These are phyloP conservation scores for Apocrypta bakeri DNA, from an alignment of 1,140 invertebrate species.

Conservation along the genomic window DNA sequence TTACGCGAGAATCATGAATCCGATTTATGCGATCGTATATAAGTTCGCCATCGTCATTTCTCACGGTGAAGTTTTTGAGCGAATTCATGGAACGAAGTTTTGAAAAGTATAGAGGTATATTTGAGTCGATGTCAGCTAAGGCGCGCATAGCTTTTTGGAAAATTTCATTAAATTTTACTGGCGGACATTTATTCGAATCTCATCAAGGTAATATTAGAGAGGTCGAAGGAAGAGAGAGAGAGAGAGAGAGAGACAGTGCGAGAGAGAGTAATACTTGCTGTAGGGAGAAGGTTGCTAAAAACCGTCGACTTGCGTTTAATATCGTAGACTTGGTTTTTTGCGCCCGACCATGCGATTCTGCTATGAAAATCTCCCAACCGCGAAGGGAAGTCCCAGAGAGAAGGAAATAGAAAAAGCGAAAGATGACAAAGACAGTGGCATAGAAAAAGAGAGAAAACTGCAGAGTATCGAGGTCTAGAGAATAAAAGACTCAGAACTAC, in stretches of 20 bases:
- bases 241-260: too few relatives aligned
- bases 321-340: neutral
- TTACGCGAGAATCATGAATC: too few relatives aligned
- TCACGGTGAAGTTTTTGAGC: neutral
- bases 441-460: neutral
- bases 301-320: neutral
- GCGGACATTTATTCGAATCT: too few relatives aligned
- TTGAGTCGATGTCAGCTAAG: neutral
- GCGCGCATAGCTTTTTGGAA: too few relatives aligned
- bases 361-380: neutral
- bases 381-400: neutral
- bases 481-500: conserved; percentile 15
- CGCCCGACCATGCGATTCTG: neutral
- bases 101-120: neutral
- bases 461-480: neutral
- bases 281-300: too few relatives aligned
- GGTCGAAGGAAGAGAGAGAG: too few relatives aligned
- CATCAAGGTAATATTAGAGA: too few relatives aligned
- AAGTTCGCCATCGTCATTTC: too few relatives aligned
- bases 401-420: neutral
- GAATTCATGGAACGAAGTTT: neutral
- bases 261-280: too few relatives aligned
- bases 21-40: too few relatives aligned
- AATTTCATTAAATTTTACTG: neutral
- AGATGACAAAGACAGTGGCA: neutral